Base-by-base conservation (phyloP, 2,888 invertebrate species). In the Cephonodes hylas region DNA sequence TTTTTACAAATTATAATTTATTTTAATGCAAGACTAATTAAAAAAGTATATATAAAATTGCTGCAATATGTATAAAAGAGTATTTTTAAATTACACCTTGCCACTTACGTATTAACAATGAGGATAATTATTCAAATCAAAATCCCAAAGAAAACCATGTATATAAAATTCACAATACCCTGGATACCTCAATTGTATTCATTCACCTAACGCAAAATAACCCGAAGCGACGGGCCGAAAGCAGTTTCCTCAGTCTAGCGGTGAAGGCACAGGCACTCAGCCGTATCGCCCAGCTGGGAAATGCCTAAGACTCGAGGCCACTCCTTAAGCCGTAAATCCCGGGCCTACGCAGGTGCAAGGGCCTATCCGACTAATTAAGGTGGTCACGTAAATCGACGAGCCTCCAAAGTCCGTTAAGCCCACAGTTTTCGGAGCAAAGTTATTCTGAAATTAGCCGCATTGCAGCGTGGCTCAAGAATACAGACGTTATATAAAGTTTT, bases 321-420 rank as follows among this genome's bases (percentile, higher is more conserved):
- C 56, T 73, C 73, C 75, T 78, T 79, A 74, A 78, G 80, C 78
- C 76, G 80, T 83, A 84, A 84, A 84, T 84, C 83, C 79, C 72
- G 64, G 76, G 66, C 66, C 78, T 71, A 76, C 83, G 75, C 86
- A 87, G 87, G 86, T 86, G 87, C 84, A 80, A 74, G 80, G 80
- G 79, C 76, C 77, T 82, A 82, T 78, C 83, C 79, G 70, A 76
- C 84, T 87, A 88, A 88, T 88, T 88, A 88, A 84, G 81, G 79
- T 79, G 78, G 78, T 73, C 76, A 76, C 80, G 79, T 82, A 80
- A 81, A 83, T 82, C 78, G 80, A 75, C 77, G 75, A 73, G 70
- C 70, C 64, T 70, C 77, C 69, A 74, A 77, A 76, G 76, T 76
- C 76, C 65, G 69, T 76, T 81, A 79, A 84, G 83, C 82, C 78